Evolutionary conservation across 2,888 invertebrate species (phyloP).

Genomic region (Mesorhabditis spiculigera): DNA sequence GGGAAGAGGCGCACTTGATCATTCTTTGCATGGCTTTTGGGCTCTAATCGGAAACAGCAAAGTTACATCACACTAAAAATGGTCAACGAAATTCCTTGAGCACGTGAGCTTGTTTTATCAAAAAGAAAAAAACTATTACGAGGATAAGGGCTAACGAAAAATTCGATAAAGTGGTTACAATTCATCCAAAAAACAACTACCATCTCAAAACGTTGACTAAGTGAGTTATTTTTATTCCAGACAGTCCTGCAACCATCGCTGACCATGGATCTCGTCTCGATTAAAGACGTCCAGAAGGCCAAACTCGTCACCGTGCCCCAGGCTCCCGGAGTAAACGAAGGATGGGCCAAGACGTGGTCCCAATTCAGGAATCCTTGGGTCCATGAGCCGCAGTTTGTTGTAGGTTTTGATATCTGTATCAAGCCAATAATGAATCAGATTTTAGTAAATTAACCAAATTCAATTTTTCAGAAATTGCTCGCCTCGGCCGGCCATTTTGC

Average conservation of each 20-base stretch:
- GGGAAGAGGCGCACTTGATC: too few species aligned
- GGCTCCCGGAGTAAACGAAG: not conserved
- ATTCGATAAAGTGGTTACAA: too few species aligned
- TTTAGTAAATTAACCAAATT: too few species aligned
- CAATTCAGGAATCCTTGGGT: slow-evolving; percentile 4
- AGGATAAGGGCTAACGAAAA: not conserved
- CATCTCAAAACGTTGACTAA: too few species aligned
- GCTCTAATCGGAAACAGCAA: too few species aligned
- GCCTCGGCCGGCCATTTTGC: not conserved
- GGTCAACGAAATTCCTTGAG: too few species aligned
- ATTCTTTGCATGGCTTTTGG: too few species aligned
- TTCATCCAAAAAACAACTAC: too few species aligned
- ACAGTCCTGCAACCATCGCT: not conserved
- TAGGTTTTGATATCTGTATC: not conserved
- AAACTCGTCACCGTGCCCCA: not conserved
- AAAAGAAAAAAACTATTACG: too few species aligned
- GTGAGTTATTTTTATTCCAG: not conserved
- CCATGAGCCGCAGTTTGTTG: not conserved
- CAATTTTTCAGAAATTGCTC: slow-evolving; percentile 1
- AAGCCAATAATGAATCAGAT: too few species aligned
- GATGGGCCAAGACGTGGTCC: not conserved
- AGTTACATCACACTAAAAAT: too few species aligned
- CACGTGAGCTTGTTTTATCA: too few species aligned
- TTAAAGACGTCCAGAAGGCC: not conserved
- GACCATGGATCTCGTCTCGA: not conserved